phyloP scores from a whole-genome alignment of 2,113 vertebrate species.

The Lota lota region DNA sequence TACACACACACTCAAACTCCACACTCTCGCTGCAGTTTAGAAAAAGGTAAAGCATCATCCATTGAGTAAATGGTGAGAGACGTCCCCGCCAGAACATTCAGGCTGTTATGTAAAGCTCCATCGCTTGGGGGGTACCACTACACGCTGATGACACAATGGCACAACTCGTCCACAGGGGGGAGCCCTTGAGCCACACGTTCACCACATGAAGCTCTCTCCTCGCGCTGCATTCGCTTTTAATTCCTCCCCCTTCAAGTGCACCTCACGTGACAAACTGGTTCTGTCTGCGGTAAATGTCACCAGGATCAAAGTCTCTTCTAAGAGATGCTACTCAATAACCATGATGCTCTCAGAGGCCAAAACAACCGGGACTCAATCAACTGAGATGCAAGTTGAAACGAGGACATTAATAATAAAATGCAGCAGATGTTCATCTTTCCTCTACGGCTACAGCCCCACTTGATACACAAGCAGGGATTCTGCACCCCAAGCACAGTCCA shows the following conservation, averaged over 20 bases:
- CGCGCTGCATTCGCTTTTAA: slow-evolving; percentile 17
- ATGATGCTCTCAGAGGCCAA: too few relatives aligned
- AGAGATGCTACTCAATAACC: not conserved
- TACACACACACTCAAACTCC: not conserved
- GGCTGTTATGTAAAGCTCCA: too few relatives aligned
- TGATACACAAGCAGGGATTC: too few relatives aligned
- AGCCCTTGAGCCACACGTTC: slow-evolving; percentile 55
- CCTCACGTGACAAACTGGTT: not conserved
- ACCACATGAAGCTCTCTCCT: not conserved
- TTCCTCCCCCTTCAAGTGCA: not conserved
- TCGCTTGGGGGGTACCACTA: too few relatives aligned
- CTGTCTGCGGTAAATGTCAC: not conserved
- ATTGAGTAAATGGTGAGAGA: too few relatives aligned
- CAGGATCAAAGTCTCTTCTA: not conserved
- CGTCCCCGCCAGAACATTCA: too few relatives aligned
- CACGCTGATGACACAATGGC: slow-evolving; percentile 1
- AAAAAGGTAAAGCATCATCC: not conserved
- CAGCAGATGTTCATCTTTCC: too few relatives aligned
- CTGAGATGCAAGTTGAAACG: too few relatives aligned
- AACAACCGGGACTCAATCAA: too few relatives aligned
- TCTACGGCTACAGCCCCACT: too few relatives aligned
- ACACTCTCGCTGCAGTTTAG: not conserved
- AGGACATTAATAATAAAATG: too few relatives aligned
- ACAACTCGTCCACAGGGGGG: slow-evolving; percentile 59
- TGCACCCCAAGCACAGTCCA: too few relatives aligned